Conservation (phyloP, 2,113 vertebrate genomes). For the Myrmecophaga tridactyla region DNA sequence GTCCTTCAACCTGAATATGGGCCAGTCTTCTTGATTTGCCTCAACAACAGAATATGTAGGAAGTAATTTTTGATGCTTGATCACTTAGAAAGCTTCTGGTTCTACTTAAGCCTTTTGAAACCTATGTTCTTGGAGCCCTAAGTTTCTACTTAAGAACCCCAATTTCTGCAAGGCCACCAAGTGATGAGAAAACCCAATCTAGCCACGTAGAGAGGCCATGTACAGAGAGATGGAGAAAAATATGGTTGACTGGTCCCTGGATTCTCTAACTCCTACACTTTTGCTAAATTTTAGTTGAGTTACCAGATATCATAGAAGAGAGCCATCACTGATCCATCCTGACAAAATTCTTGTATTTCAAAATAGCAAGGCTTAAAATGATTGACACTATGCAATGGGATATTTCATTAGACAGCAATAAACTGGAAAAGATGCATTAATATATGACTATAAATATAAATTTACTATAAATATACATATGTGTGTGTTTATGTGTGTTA, state of each 20-base stretch:
- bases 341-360: not conserved
- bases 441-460: not conserved
- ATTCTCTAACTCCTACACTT: not conserved
- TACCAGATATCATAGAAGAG: not conserved
- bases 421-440: not conserved
- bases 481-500: not conserved
- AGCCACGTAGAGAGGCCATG: fast-evolving
- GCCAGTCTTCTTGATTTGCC: not conserved
- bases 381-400: not conserved
- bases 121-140: not conserved
- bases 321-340: not conserved
- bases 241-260: not conserved
- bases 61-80: not conserved
- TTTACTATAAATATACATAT: not conserved
- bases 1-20: not conserved
- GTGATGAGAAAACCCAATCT: not conserved
- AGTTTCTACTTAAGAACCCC: not conserved
- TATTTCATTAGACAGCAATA: not conserved
- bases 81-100: not conserved
- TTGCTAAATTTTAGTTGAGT: not conserved
- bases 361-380: not conserved
- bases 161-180: not conserved
- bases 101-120: not conserved
- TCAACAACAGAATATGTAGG: not conserved
- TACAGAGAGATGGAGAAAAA: not conserved